Conservation (phyloP, 2,888 invertebrate genomes). For the Andrena flavipes region DNA sequence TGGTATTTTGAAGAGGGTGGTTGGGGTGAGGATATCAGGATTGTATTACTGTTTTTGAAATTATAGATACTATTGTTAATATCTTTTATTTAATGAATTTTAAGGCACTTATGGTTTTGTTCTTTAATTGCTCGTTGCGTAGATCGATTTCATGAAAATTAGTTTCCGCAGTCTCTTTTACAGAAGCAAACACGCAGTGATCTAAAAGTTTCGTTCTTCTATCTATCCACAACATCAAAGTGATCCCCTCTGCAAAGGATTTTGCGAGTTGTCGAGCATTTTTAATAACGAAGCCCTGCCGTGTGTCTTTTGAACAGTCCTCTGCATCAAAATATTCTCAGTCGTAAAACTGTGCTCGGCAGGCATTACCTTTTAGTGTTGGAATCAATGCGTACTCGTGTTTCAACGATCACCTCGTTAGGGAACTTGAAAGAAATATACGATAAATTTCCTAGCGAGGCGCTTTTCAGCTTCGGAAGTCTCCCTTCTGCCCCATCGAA, state of each 20-base stretch:
- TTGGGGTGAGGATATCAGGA: no score
- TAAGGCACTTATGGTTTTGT: no score
- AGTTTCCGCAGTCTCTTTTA: not conserved
- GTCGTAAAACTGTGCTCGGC: not conserved
- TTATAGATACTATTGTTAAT: no score
- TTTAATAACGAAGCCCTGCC: not conserved
- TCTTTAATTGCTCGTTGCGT: no score
- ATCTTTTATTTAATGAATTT: no score
- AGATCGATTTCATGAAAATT: not conserved
- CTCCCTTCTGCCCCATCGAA: not conserved
- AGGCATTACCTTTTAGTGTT: constrained; percentile 14
- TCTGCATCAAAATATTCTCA: not conserved
- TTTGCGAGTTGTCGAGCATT: not conserved
- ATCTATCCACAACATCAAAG: not conserved
- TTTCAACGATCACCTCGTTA: constrained; percentile 12
- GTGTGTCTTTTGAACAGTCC: not conserved
- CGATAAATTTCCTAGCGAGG: not conserved
- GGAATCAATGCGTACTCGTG: constrained; percentile 13
- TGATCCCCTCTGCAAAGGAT: not conserved
- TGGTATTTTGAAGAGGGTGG: no score
- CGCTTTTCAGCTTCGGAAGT: not conserved
- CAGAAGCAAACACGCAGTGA: not conserved
- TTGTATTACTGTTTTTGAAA: no score
- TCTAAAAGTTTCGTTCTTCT: not conserved
- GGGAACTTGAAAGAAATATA: not conserved